Conservation (phyloP, 2,113 vertebrate genomes). For the Bagarius yarrelli region DNA sequence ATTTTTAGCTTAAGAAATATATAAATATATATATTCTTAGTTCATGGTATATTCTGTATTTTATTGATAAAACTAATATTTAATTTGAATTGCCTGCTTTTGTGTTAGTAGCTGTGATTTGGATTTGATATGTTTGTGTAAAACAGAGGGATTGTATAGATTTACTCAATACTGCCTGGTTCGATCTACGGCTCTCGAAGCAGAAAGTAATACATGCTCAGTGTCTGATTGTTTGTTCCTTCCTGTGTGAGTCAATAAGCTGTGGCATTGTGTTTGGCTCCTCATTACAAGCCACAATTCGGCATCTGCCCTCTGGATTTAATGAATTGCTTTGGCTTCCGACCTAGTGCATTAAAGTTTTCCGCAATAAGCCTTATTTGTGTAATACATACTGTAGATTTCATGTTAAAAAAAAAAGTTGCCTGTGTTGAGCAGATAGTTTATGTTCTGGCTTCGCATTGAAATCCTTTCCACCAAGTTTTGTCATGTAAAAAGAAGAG, state of each 20-base stretch:
- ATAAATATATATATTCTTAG: too few species aligned
- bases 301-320: slow-evolving; percentile 48
- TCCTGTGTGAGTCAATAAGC: slow-evolving; percentile 65
- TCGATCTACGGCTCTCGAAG: slow-evolving; percentile 11
- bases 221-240: slow-evolving; percentile 63
- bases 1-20: too few species aligned
- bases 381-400: not conserved
- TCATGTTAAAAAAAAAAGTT: not conserved
- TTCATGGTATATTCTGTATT: too few species aligned
- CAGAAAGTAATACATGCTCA: slow-evolving; percentile 46
- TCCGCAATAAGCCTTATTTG: slow-evolving; percentile 4
- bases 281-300: slow-evolving; percentile 51
- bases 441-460: not conserved
- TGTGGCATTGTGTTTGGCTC: slow-evolving; percentile 63
- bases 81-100: not conserved
- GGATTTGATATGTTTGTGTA: not conserved
- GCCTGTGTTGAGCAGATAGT: too few species aligned
- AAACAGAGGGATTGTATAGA: not conserved
- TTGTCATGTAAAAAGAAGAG: slow-evolving; percentile 30
- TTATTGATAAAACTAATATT: too few species aligned
- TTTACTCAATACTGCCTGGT: not conserved
- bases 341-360: not conserved
- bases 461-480: not conserved
- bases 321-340: slow-evolving; percentile 27
- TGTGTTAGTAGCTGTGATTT: not conserved